These are phyloP conservation scores for Neoscelio sp. DNA, from an alignment of 2,888 invertebrate genomes.

Conservation along the genomic window DNA sequence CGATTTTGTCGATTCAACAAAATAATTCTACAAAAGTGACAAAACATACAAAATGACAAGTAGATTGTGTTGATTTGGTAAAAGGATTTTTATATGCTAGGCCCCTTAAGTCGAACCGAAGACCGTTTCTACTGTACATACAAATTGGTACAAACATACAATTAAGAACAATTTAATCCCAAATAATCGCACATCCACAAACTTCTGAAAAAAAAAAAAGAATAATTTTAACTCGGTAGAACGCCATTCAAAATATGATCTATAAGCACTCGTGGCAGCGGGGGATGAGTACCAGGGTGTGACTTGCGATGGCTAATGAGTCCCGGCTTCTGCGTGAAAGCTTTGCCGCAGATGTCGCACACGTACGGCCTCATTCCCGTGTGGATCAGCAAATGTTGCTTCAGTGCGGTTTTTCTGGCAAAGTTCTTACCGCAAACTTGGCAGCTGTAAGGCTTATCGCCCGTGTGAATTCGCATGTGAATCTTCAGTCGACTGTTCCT, in stretches of 20 bases:
- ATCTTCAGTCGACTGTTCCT: slow-evolving; percentile 79
- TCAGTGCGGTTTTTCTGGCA: slow-evolving; percentile 78
- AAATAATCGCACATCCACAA: neutral
- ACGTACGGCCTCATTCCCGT: slow-evolving; percentile 80
- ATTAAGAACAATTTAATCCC: neutral
- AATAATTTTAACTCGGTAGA: slow-evolving; percentile 71
- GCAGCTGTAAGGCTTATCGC: slow-evolving; percentile 79
- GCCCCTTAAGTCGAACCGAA: too few relatives aligned
- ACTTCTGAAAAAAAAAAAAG: neutral
- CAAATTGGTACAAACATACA: too few relatives aligned
- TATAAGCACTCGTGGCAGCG: slow-evolving; percentile 79
- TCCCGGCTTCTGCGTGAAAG: slow-evolving; percentile 80
- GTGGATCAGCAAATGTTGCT: slow-evolving; percentile 80
- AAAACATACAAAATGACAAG: too few relatives aligned
- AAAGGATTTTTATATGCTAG: too few relatives aligned
- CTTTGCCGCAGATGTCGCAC: slow-evolving; percentile 81
- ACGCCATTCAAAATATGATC: slow-evolving; percentile 80
- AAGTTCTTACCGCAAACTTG: slow-evolving; percentile 79
- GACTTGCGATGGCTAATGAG: slow-evolving; percentile 81
- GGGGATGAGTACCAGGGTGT: slow-evolving; percentile 81
- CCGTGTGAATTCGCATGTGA: slow-evolving; percentile 81
- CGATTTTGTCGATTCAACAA: too few relatives aligned
- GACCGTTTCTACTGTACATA: too few relatives aligned
- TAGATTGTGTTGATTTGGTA: too few relatives aligned
- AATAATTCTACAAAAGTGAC: too few relatives aligned